Evolutionary conservation across 2,888 invertebrate genomes (phyloP), one percentile per base, ranked within the genome.

Genomic region (Fragum sueziense): DNA sequence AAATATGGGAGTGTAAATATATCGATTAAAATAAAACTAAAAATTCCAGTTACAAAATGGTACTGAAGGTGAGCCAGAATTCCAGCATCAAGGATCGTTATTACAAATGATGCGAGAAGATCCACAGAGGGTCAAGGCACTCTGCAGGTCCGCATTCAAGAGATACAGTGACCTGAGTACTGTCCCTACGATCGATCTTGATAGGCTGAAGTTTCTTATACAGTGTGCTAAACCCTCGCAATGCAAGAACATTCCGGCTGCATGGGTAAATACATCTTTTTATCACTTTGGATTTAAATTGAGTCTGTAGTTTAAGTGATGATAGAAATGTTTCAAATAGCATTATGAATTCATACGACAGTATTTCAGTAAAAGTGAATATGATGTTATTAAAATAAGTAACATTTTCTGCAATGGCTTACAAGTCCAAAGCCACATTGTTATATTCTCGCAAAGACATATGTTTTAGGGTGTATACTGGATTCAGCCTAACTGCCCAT

Each of bases 241-340:
- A 22, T 61, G 61, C 61, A 61, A 61, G 33, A 61, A 33, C 3
- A 61, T 61, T 33, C 61, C 61, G 33, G n/a, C 31, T 61, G 9
- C 33, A 7, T 61, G 61, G 61, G 61, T 61, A 61, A 61, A 17
- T 27, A 29, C n/a, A n/a, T n/a, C n/a, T n/a, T n/a, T n/a, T n/a
- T n/a, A n/a, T n/a, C n/a, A n/a, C n/a, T n/a, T n/a, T n/a, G n/a
- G n/a, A n/a, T n/a, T n/a, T n/a, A n/a, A n/a, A n/a, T n/a, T n/a
- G n/a, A n/a, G n/a, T n/a, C n/a, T n/a, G n/a, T n/a, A n/a, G n/a
- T n/a, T n/a, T n/a, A n/a, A n/a, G n/a, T n/a, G n/a, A n/a, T n/a
- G n/a, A n/a, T n/a, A n/a, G n/a, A n/a, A n/a, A n/a, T n/a, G n/a
- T n/a, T n/a, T n/a, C n/a, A n/a, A n/a, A n/a, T n/a, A n/a, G 47